Conservation (phyloP, 2,113 vertebrate genomes). For the Ammospiza caudacuta region DNA sequence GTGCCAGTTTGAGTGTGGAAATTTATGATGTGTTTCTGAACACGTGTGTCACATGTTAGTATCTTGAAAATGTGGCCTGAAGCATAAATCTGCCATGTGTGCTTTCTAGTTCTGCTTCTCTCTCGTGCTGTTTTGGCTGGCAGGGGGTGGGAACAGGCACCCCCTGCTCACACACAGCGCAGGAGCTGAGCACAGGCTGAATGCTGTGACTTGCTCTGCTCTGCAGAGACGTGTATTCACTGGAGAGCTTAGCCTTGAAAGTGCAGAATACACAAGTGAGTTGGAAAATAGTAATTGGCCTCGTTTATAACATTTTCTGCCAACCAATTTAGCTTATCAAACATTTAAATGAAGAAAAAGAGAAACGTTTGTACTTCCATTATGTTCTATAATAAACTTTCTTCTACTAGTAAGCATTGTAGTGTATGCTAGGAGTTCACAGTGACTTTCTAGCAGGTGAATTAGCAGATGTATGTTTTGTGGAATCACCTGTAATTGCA, state of each 20-base stretch:
- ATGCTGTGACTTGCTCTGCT: neutral
- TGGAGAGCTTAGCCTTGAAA: neutral
- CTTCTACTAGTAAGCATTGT: neutral
- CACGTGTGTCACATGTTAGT: neutral
- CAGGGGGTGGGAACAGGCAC: neutral
- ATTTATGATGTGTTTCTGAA: neutral
- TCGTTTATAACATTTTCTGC: neutral
- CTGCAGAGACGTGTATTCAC: neutral
- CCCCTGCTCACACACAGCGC: fast-evolving
- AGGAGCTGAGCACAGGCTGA: neutral
- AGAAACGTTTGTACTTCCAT: neutral
- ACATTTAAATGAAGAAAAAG: neutral
- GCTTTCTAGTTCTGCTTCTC: neutral
- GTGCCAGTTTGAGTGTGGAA: neutral
- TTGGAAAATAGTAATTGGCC: neutral
- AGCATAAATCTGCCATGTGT: neutral
- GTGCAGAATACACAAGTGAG: neutral
- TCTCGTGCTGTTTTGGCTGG: neutral
- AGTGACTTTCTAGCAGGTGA: neutral
- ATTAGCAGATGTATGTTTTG: neutral
- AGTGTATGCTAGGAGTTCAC: neutral
- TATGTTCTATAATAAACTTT: neutral
- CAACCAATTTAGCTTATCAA: neutral
- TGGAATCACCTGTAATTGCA: neutral
- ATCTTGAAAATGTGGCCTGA: neutral